phyloP scores from a whole-genome alignment of 2,888 invertebrate genomes.

The Dicycla oo region DNA sequence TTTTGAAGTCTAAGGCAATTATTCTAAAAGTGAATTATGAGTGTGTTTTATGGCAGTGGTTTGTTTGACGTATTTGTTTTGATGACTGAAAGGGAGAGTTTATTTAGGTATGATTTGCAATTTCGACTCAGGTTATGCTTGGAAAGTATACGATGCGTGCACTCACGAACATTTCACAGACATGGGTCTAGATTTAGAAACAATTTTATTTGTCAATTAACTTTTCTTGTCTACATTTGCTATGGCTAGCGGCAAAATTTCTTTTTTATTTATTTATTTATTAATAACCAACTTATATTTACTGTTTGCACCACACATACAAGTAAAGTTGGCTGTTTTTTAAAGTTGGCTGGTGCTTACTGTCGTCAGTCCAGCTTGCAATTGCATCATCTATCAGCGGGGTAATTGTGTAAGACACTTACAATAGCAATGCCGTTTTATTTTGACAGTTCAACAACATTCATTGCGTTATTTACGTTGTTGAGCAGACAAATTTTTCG shows the following conservation, averaged over 20 bases:
- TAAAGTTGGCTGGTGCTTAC: neutral
- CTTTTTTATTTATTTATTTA: neutral
- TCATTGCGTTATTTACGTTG: too few relatives aligned
- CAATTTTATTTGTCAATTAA: neutral
- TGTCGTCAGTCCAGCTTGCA: neutral
- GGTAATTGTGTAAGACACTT: too few relatives aligned
- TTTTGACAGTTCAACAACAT: too few relatives aligned
- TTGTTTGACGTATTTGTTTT: conserved; percentile 29
- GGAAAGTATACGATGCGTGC: neutral
- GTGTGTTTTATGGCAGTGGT: conserved; percentile 40
- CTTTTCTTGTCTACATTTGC: neutral
- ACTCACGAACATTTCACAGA: neutral
- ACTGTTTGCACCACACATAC: too few relatives aligned
- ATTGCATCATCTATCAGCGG: neutral
- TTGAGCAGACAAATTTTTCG: too few relatives aligned
- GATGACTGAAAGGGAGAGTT: conserved; percentile 30
- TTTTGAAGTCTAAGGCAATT: conserved; percentile 50
- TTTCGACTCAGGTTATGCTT: conserved; percentile 1
- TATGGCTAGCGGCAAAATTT: neutral
- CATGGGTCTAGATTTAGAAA: neutral
- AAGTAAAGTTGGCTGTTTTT: too few relatives aligned
- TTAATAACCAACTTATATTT: too few relatives aligned
- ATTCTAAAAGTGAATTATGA: conserved; percentile 42
- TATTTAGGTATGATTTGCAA: conserved; percentile 27
- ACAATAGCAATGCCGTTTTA: too few relatives aligned